Conservation (phyloP, 2,113 vertebrate species). For the Elachura formosa region DNA sequence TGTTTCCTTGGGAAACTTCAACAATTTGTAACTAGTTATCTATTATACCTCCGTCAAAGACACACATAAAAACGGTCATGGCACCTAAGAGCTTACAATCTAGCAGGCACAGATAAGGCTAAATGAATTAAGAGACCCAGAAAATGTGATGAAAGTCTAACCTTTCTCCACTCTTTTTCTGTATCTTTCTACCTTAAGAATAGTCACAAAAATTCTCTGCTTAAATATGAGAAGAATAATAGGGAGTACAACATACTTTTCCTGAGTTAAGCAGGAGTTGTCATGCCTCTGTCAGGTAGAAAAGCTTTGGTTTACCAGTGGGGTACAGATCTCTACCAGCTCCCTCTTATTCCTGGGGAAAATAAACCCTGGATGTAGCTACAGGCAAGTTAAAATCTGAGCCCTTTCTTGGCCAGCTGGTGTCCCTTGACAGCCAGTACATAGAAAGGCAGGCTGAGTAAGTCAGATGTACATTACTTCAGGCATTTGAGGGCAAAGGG, state of each 20-base stretch:
- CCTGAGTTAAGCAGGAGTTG: not conserved
- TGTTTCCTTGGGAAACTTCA: not conserved
- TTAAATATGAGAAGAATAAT: not conserved
- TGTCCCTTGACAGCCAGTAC: not conserved
- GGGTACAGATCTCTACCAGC: not conserved
- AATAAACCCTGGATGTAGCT: not conserved
- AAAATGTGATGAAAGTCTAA: not conserved
- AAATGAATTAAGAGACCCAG: not conserved
- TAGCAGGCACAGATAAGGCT: constrained; percentile 16
- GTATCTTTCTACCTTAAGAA: not conserved
- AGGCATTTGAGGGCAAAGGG: not conserved
- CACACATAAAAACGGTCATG: not conserved
- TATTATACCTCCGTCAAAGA: not conserved
- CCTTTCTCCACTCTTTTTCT: not conserved
- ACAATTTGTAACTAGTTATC: not conserved
- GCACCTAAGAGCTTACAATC: constrained; percentile 2
- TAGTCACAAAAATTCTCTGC: not conserved
- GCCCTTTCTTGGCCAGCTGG: not conserved
- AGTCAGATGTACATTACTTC: not conserved
- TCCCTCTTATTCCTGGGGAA: not conserved
- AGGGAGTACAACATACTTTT: not conserved
- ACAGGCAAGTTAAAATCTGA: not conserved
- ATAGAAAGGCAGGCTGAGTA: not conserved
- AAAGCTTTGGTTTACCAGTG: not conserved
- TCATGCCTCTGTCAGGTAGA: not conserved